phyloP scores from a whole-genome alignment of 2,888 invertebrate genomes.

The Pseudoips prasinana region DNA sequence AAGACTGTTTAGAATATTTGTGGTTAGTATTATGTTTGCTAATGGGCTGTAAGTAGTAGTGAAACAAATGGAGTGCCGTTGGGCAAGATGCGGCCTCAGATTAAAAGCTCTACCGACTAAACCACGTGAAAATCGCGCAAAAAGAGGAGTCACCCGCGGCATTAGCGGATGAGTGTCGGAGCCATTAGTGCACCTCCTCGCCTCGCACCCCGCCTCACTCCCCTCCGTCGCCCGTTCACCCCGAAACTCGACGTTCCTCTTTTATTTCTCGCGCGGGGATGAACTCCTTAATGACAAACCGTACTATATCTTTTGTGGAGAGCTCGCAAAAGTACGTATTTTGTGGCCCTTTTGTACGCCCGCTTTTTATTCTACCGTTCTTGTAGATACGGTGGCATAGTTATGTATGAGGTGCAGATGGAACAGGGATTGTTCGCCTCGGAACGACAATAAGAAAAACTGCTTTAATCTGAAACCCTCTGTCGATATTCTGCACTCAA shows the following conservation, averaged over 20 bases:
- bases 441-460: slow-evolving; percentile 57
- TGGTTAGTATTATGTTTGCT: too few species aligned
- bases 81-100: slow-evolving; percentile 73
- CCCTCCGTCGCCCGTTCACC: slow-evolving; percentile 46
- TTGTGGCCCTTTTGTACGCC: slow-evolving; percentile 79
- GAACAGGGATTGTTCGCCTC: slow-evolving; percentile 52
- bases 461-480: slow-evolving; percentile 55
- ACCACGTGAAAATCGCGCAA: slow-evolving; percentile 81
- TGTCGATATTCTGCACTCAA: slow-evolving; percentile 41
- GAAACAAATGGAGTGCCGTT: slow-evolving; percentile 64
- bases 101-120: slow-evolving; percentile 79
- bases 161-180: slow-evolving; percentile 82
- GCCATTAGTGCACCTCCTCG: slow-evolving; percentile 74
- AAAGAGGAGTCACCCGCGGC: slow-evolving; percentile 81
- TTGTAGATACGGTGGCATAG: slow-evolving; percentile 44
- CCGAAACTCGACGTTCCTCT: slow-evolving; percentile 72
- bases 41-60: slow-evolving; percentile 29
- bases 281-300: slow-evolving; percentile 83
- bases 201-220: slow-evolving; percentile 36
- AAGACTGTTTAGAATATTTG: too few species aligned
- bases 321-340: slow-evolving; percentile 81
- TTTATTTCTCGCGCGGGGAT: slow-evolving; percentile 82
- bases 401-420: slow-evolving; percentile 50
- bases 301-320: slow-evolving; percentile 82
- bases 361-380: slow-evolving; percentile 70